Evolutionary conservation across 64 coral and sea anemone genomes (phyloP).

Genomic region (Actinia tenebrosa): DNA sequence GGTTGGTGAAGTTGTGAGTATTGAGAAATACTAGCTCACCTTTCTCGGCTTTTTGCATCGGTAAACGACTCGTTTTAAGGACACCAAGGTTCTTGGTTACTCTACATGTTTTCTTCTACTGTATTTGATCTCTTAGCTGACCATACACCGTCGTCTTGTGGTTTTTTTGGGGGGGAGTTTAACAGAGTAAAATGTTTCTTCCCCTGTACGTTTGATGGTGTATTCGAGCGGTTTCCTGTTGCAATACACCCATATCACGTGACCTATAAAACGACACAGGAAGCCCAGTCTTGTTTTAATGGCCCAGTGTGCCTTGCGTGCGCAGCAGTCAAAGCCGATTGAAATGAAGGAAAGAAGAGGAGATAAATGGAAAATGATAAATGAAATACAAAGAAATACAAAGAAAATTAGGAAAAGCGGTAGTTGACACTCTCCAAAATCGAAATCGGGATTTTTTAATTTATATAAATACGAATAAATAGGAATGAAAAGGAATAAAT

Average conservation of each 20-base stretch:
- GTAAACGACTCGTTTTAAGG: not conserved
- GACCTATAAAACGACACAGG: not conserved
- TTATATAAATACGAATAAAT: too few relatives aligned
- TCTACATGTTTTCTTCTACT: not conserved
- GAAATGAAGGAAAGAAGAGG: too few relatives aligned
- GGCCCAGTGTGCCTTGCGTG: not conserved
- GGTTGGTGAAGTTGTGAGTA: not conserved
- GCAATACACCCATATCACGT: conserved; percentile 28
- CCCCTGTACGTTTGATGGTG: not conserved
- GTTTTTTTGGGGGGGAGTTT: not conserved
- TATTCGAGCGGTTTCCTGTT: conserved; percentile 21
- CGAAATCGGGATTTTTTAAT: too few relatives aligned
- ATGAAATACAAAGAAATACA: too few relatives aligned
- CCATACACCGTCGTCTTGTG: not conserved
- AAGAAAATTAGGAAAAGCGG: too few relatives aligned
- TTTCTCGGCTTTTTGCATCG: not conserved
- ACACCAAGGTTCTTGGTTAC: not conserved
- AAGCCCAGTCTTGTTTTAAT: not conserved
- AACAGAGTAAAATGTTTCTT: not conserved
- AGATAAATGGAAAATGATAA: too few relatives aligned
- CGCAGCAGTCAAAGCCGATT: not conserved
- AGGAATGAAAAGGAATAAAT: too few relatives aligned
- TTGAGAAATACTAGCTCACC: not conserved
- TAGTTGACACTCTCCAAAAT: too few relatives aligned
- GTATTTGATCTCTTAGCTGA: not conserved